Base-by-base conservation (phyloP, 2,113 vertebrate genomes). In the Abramis brama region DNA sequence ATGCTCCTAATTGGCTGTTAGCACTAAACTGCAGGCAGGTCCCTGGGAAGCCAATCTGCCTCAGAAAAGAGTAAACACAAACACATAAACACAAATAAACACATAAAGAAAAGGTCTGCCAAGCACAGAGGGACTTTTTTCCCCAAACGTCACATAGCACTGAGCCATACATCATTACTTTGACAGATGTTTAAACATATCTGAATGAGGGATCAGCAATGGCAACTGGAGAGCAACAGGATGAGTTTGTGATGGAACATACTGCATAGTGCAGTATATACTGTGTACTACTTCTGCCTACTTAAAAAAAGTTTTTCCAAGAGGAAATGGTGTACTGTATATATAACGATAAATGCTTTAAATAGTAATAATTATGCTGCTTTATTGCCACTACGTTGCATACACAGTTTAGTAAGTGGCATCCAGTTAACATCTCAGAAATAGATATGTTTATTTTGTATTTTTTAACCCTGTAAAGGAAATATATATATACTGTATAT, bases 11-110 rank as follows among this genome's bases (percentile, higher is more conserved):
- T 82, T 70, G 80, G 80, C 64, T 82, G 64, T 82, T 82, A 82
- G 64, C 80, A 82, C 80, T 82, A 82, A 70, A 82, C 80, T 82
- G 80, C 80, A 82, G 80, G 80, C 64, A 82, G 64, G 80, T 82
- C 80, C 80, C 80, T 82, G 64, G 80, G 80, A 82, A 82, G 64
- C 80, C 80, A 70, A 82, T 82, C 80, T 82, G 80, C 60, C 80
- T 70, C 64, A 50, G 47, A 82, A 82, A 82, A 50, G 27, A 82
- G 80, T 82, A 82, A 82, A 82, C 80, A 82, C 80, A 82, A 82
- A 82, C 64, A 82, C 43, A 82, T 82, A 70, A 70, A 70, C 64
- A 55, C 80, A 82, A 82, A 82, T 50, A 82, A 82, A 70, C 80
- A 82, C 80, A 70, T 70, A 70, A 82, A 33, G 80, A 70, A 82